These are phyloP conservation scores for Aphelenchoides besseyi DNA, from an alignment of 1,140 invertebrate genomes.

Conservation along the genomic window DNA sequence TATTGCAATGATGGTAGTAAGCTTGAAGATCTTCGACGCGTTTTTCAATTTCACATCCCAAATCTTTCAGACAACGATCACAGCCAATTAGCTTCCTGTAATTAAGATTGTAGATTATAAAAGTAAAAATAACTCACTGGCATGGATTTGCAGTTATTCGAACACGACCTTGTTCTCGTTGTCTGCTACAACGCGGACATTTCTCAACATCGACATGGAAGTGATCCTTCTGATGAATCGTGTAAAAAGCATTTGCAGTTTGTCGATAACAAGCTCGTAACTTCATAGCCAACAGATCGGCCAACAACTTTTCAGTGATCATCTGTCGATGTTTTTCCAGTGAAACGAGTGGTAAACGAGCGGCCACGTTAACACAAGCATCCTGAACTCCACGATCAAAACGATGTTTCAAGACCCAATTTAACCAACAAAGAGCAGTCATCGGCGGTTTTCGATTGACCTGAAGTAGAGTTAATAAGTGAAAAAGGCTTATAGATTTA, in stretches of 20 bases:
- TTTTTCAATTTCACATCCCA: conserved; percentile 57
- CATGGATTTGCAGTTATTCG: conserved; percentile 55
- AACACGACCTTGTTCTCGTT: conserved; percentile 54
- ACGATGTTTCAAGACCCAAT: conserved; percentile 60
- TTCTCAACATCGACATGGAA: conserved; percentile 57
- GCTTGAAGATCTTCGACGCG: conserved; percentile 33
- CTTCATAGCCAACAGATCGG: conserved; percentile 60
- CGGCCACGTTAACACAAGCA: conserved; percentile 57
- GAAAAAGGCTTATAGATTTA: conserved; percentile 26
- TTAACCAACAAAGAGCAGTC: conserved; percentile 61
- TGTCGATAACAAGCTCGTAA: conserved; percentile 56
- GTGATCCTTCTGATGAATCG: conserved; percentile 61
- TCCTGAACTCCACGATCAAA: conserved; percentile 50
- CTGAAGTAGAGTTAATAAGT: conserved; percentile 31
- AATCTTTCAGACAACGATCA: conserved; percentile 55
- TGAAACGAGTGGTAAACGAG: conserved; percentile 47
- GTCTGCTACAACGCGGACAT: conserved; percentile 56
- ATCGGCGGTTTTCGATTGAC: conserved; percentile 49
- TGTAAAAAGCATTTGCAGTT: conserved; percentile 58
- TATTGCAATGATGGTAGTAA: conserved; percentile 59
- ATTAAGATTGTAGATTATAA: neutral
- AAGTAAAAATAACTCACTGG: conserved; percentile 45
- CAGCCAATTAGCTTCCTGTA: conserved; percentile 59
- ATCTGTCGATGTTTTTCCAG: conserved; percentile 59
- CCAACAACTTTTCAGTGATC: conserved; percentile 54